Evolutionary conservation across 2,113 vertebrate species (phyloP).

Genomic region (Phylloscopus trochiloides): DNA sequence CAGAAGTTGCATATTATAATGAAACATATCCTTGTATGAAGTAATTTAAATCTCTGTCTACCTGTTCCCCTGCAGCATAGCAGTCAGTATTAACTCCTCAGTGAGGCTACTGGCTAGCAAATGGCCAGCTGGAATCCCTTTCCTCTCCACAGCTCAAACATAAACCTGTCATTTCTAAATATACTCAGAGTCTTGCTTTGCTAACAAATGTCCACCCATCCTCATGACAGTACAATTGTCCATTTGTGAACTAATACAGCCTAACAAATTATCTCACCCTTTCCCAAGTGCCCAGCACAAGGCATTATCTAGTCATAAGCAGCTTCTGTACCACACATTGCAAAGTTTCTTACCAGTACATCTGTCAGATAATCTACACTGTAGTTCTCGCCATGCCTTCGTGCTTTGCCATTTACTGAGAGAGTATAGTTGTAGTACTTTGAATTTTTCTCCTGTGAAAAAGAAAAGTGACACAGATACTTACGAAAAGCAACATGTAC

Average conservation of each 20-base stretch:
- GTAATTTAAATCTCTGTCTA: not conserved
- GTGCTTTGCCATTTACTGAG: constrained; percentile 89
- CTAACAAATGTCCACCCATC: not conserved
- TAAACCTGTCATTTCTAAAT: not conserved
- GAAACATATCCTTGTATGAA: not conserved
- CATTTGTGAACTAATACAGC: not conserved
- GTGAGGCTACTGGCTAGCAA: not conserved
- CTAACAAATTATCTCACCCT: not conserved
- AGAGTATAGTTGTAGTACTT: constrained; percentile 98
- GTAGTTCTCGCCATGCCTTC: constrained; percentile 89
- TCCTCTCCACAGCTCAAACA: not conserved
- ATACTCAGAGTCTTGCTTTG: not conserved
- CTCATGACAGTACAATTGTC: rapidly evolving
- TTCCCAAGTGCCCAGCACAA: not conserved
- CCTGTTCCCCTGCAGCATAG: not conserved
- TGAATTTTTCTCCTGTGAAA: constrained; percentile 90
- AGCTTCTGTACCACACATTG: not conserved
- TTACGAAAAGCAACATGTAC: not conserved
- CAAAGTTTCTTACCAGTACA: constrained; percentile 85
- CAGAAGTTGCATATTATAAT: not conserved
- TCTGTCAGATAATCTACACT: constrained; percentile 94
- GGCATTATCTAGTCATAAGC: not conserved
- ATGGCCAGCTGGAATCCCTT: not conserved
- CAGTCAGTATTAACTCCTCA: not conserved
- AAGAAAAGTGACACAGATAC: not conserved